phyloP scores from a whole-genome alignment of 2,888 invertebrate species.

The Drosophila basisetae region DNA sequence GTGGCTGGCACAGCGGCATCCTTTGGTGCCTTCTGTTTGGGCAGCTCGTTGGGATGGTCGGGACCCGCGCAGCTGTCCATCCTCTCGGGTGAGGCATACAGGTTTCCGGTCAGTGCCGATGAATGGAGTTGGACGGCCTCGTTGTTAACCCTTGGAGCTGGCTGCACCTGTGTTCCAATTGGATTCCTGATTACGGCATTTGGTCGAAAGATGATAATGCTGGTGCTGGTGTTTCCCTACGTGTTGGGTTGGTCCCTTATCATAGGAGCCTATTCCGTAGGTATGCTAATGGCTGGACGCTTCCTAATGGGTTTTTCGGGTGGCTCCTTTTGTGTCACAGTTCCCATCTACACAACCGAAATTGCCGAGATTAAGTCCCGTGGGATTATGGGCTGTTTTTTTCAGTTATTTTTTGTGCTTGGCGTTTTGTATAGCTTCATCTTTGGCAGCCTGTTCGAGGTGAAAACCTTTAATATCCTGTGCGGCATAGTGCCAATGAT shows the following conservation, averaged over 20 bases:
- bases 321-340: slow-evolving; percentile 92
- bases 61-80: slow-evolving; percentile 48
- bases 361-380: slow-evolving; percentile 91
- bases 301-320: slow-evolving; percentile 70
- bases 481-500: slow-evolving; percentile 86
- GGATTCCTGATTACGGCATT: slow-evolving; percentile 88
- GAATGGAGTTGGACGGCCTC: slow-evolving; percentile 90
- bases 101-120: slow-evolving; percentile 85
- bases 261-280: slow-evolving; percentile 88
- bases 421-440: slow-evolving; percentile 92
- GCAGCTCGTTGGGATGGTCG: slow-evolving; percentile 64
- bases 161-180: slow-evolving; percentile 89
- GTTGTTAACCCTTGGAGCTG: slow-evolving; percentile 89
- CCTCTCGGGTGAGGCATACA: slow-evolving; percentile 13
- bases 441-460: slow-evolving; percentile 84
- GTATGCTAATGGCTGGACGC: slow-evolving; percentile 69
- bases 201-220: slow-evolving; percentile 88
- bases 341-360: slow-evolving; percentile 93
- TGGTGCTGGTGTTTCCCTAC: slow-evolving; percentile 86
- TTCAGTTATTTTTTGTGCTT: slow-evolving; percentile 92
- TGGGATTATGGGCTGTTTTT: slow-evolving; percentile 93
- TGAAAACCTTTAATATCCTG: slow-evolving; percentile 50
- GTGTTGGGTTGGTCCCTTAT: slow-evolving; percentile 90
- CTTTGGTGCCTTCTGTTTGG: slow-evolving; percentile 57
- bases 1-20: slow-evolving; percentile 51